Evolutionary conservation across 2,888 invertebrate genomes (phyloP), one percentile per base, ranked within the genome.

Genomic region (Hemithea aestivaria): DNA sequence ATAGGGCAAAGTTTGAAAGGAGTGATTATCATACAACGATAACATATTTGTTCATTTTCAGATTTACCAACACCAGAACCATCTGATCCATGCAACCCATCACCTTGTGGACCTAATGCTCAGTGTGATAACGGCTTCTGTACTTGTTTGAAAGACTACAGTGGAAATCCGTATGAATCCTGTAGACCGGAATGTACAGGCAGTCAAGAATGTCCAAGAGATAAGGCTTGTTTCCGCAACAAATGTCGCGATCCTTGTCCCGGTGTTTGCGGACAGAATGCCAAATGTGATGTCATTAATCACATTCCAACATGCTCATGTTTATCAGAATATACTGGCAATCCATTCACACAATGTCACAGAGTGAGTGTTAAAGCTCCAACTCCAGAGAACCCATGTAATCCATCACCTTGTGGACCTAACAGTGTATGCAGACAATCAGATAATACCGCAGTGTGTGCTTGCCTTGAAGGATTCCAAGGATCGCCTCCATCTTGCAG

Each of bases 401-500:
- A 77, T 48, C 93, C 94, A 25, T 94, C 93, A 27, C 91, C 92
- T 12, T 95, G 95, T 68, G 95, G 95, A 21, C 89, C 92, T 6
- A 93, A 93, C 58, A 93, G 95, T 32, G 91, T 93, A 58, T 96
- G 95, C 62, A 89, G 91, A 52, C 91, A 93, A 8, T 90, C 92
- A 12, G 92, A 93, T 37, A 93, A 94, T 60, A 91, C 93, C 1
- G 94, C 94, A 1, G 91, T 93, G 1, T 96, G 96, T 64, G 92
- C 92, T 1, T 97, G 96, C 65, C 83, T 91, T 1, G 75, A 88
- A 32, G 93, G 94, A 30, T 95, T 91, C 68, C 90, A 90, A 65
- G 96, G 96, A 23, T 90, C 92, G 37, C 95, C 96, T 36, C 94
- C 95, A 20, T 88, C 90, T 36, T 95, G 95, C 60, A 91, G 93